These are phyloP conservation scores for Sycobia sp. DNA, from an alignment of 1,140 invertebrate genomes.

Conservation along the genomic window DNA sequence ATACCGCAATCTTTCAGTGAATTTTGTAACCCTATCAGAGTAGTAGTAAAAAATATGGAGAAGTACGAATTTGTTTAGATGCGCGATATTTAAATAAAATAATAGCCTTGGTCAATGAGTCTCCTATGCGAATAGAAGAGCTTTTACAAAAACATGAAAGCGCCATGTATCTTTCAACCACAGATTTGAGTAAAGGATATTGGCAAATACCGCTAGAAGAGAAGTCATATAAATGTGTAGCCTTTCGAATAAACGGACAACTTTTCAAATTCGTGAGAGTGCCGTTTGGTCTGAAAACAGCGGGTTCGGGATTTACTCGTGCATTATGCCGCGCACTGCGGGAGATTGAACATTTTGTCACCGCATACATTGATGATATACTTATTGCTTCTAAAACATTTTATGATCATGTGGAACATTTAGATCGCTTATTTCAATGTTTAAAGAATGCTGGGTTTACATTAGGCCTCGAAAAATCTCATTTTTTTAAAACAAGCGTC, in stretches of 20 bases:
- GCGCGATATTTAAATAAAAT: too few relatives aligned
- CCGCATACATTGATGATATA: not conserved
- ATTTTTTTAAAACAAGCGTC: not conserved
- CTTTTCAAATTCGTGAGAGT: not conserved
- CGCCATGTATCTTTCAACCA: too few relatives aligned
- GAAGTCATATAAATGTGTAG: not conserved
- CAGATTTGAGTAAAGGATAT: not conserved
- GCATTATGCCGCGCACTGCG: not conserved
- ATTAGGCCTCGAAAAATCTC: too few relatives aligned
- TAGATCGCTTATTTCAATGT: not conserved
- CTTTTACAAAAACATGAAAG: not conserved
- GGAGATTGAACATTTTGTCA: not conserved
- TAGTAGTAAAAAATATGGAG: not conserved
- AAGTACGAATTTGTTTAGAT: too few relatives aligned
- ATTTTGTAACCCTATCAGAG: not conserved
- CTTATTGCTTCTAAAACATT: too few relatives aligned
- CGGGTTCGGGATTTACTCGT: not conserved
- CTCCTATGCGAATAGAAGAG: not conserved
- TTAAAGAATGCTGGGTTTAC: not conserved
- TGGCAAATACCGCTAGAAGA: not conserved
- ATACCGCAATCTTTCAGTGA: not conserved
- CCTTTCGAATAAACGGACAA: not conserved
- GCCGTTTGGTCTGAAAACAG: too few relatives aligned
- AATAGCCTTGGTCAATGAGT: too few relatives aligned
- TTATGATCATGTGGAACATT: not conserved